These are phyloP conservation scores for Corythornis leucogaster DNA, from an alignment of 2,797 vertebrate species.

Conservation along the genomic window DNA sequence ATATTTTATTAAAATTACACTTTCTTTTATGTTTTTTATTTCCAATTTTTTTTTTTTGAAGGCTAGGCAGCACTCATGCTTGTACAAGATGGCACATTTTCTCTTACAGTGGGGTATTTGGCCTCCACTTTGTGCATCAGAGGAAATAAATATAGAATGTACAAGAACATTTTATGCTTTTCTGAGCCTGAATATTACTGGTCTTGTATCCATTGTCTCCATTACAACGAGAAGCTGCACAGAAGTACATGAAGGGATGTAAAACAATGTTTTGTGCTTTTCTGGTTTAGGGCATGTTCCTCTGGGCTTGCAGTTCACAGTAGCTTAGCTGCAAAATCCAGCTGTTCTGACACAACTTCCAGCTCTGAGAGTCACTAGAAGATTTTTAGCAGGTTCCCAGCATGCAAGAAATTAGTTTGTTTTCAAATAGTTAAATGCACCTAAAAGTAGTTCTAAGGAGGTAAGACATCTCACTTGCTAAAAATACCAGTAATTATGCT, in stretches of 20 bases:
- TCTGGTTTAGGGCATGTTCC: neutral
- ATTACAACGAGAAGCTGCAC: neutral
- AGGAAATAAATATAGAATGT: neutral
- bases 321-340: neutral
- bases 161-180: neutral
- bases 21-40: neutral
- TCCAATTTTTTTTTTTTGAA: neutral
- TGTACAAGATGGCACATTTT: neutral
- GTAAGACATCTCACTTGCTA: neutral
- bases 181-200: neutral
- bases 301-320: neutral
- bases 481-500: constrained; percentile 17
- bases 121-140: neutral
- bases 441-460: neutral
- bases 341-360: constrained; percentile 1
- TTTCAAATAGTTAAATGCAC: neutral
- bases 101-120: neutral
- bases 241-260: neutral
- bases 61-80: neutral
- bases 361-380: neutral
- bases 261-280: neutral
- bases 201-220: neutral
- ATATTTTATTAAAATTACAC: neutral
- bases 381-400: neutral
- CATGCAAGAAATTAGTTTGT: neutral